These are phyloP conservation scores for Sycobia sp. DNA, from an alignment of 1,140 invertebrate genomes.

Conservation along the genomic window DNA sequence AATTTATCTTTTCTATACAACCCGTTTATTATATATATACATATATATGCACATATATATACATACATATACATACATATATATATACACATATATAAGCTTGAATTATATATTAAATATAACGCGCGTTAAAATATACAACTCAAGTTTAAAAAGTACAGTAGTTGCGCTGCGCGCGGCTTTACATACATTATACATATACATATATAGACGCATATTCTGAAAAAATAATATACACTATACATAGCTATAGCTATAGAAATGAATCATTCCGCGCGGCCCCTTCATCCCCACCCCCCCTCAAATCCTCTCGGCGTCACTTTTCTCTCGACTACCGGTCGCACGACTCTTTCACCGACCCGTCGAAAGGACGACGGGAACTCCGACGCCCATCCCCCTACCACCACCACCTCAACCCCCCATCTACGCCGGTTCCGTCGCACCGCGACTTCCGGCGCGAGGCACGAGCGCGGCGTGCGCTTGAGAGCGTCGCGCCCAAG, in stretches of 20 bases:
- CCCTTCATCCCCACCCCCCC: neutral
- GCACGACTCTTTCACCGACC: too few species aligned
- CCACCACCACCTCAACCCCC: neutral
- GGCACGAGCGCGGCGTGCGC: too few species aligned
- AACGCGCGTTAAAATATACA: slow-evolving; percentile 51
- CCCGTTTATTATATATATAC: slow-evolving; percentile 56
- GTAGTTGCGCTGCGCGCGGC: slow-evolving; percentile 1
- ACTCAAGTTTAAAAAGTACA: slow-evolving; percentile 47
- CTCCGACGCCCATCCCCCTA: neutral
- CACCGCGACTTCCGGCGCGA: too few species aligned
- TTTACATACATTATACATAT: slow-evolving; percentile 29
- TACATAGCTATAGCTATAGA: slow-evolving; percentile 39
- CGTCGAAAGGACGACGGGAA: too few species aligned
- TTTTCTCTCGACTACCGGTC: too few species aligned
- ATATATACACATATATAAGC: too few species aligned
- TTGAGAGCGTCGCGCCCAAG: too few species aligned
- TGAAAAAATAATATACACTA: slow-evolving; percentile 44
- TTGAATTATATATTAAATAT: slow-evolving; percentile 56
- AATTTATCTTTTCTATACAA: too few species aligned
- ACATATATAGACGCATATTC: slow-evolving; percentile 31
- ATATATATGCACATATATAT: too few species aligned
- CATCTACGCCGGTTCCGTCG: neutral
- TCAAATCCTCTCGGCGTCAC: neutral
- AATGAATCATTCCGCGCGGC: slow-evolving; percentile 26
- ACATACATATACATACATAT: too few species aligned